phyloP scores from a whole-genome alignment of 2,888 invertebrate species.

The Hybos culiciformis region DNA sequence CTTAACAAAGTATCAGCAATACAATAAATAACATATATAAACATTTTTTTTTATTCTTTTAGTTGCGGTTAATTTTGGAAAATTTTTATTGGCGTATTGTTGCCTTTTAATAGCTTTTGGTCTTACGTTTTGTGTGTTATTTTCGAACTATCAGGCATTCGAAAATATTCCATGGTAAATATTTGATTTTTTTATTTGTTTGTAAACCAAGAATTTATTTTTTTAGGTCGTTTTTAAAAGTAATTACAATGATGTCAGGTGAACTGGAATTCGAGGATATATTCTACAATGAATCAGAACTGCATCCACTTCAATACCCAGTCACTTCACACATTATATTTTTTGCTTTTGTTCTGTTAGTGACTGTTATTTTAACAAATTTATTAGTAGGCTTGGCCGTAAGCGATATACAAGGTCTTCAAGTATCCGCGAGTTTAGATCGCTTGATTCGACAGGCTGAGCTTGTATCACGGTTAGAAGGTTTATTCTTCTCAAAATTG shows the following conservation, averaged over 20 bases:
- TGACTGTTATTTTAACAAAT: slow-evolving; percentile 71
- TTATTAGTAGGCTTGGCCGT: slow-evolving; percentile 73
- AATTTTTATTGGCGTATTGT: slow-evolving; percentile 66
- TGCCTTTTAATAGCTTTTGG: slow-evolving; percentile 70
- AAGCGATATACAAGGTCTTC: slow-evolving; percentile 70
- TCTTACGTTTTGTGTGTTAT: slow-evolving; percentile 66
- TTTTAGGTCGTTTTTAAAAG: slow-evolving; percentile 47
- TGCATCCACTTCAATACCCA: slow-evolving; percentile 44
- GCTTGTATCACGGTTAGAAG: slow-evolving; percentile 66
- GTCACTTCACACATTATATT: slow-evolving; percentile 65
- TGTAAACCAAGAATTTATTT: neutral
- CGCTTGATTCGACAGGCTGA: slow-evolving; percentile 69
- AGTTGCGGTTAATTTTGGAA: slow-evolving; percentile 70
- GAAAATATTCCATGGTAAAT: slow-evolving; percentile 39
- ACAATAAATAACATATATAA: no score
- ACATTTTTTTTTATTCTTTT: no score
- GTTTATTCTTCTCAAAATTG: slow-evolving; percentile 65
- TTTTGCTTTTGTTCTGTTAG: slow-evolving; percentile 59
- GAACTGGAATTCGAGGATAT: slow-evolving; percentile 76
- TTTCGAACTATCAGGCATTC: slow-evolving; percentile 62
- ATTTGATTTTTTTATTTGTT: neutral
- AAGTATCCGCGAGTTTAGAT: slow-evolving; percentile 66
- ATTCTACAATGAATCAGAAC: slow-evolving; percentile 38
- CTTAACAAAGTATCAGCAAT: no score
- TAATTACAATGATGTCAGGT: slow-evolving; percentile 80